These are phyloP conservation scores for Araneus ventricosus DNA, from an alignment of 1,140 invertebrate species.

Conservation along the genomic window DNA sequence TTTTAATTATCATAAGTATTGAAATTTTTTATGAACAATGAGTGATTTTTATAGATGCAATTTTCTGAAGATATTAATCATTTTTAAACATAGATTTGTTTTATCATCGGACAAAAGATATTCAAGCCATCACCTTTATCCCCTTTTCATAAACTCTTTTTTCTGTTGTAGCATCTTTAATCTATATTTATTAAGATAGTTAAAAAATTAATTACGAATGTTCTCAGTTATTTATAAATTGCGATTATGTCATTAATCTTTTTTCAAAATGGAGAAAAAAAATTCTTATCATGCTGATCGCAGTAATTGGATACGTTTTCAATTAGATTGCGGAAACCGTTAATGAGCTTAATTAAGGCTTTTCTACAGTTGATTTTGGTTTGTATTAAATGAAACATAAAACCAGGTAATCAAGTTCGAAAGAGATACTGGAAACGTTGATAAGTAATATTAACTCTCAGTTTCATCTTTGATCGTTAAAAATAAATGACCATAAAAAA, in stretches of 20 bases:
- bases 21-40: too few species aligned
- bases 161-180: neutral
- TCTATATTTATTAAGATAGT: neutral
- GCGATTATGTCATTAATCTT: neutral
- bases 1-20: too few species aligned
- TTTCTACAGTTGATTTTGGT: neutral
- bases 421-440: neutral
- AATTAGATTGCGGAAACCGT: conserved; percentile 1
- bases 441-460: conserved; percentile 32
- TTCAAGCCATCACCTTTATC: too few species aligned
- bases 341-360: conserved; percentile 51
- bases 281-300: neutral
- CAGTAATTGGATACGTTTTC: conserved; percentile 39
- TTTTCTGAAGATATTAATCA: too few species aligned
- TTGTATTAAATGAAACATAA: conserved; percentile 7
- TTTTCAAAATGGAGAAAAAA: neutral
- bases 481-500: conserved; percentile 39
- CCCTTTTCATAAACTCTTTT: too few species aligned
- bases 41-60: too few species aligned
- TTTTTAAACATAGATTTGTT: too few species aligned
- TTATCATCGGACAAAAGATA: too few species aligned
- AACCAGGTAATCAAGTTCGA: conserved; percentile 2
- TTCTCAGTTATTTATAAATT: conserved; percentile 1
- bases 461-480: conserved; percentile 46
- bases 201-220: neutral